Conservation (phyloP, 2,888 invertebrate species). For the Anorthoa munda region DNA sequence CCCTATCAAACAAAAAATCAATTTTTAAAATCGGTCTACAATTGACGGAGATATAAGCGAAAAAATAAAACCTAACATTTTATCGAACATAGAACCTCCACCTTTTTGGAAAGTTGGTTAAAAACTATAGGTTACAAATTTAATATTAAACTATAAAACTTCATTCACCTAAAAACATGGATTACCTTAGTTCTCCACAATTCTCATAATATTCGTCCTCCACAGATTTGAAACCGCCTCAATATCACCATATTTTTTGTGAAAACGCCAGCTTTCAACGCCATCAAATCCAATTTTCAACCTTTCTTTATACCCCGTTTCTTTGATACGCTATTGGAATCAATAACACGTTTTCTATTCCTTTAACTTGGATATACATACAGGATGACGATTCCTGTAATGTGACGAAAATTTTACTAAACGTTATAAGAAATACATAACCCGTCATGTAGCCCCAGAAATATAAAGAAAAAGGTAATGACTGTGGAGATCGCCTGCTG, state of each 20-base stretch:
- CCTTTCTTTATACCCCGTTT: slow-evolving; percentile 40
- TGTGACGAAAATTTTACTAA: background rate
- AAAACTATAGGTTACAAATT: too few relatives aligned
- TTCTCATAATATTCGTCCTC: slow-evolving; percentile 21
- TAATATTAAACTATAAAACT: slow-evolving; percentile 6
- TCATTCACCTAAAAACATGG: slow-evolving; percentile 15
- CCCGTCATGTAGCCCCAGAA: too few relatives aligned
- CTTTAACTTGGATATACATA: slow-evolving; percentile 26
- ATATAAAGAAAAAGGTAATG: too few relatives aligned
- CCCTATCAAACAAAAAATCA: too few relatives aligned
- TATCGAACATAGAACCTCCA: too few relatives aligned
- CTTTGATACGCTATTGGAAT: slow-evolving; percentile 33
- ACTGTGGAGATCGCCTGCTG: too few relatives aligned
- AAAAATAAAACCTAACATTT: too few relatives aligned
- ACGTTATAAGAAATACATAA: too few relatives aligned
- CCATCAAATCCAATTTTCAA: slow-evolving; percentile 51
- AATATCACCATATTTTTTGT: slow-evolving; percentile 56
- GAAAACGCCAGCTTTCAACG: slow-evolving; percentile 39
- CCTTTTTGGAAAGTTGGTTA: too few relatives aligned
- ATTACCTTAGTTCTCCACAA: slow-evolving; percentile 10
- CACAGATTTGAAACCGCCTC: slow-evolving; percentile 16
- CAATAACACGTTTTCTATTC: slow-evolving; percentile 30
- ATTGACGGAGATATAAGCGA: too few relatives aligned
- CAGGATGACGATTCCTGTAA: background rate
- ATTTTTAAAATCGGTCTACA: too few relatives aligned